Base-by-base conservation (phyloP, 2,797 vertebrate genomes). In the Calcarius lapponicus region DNA sequence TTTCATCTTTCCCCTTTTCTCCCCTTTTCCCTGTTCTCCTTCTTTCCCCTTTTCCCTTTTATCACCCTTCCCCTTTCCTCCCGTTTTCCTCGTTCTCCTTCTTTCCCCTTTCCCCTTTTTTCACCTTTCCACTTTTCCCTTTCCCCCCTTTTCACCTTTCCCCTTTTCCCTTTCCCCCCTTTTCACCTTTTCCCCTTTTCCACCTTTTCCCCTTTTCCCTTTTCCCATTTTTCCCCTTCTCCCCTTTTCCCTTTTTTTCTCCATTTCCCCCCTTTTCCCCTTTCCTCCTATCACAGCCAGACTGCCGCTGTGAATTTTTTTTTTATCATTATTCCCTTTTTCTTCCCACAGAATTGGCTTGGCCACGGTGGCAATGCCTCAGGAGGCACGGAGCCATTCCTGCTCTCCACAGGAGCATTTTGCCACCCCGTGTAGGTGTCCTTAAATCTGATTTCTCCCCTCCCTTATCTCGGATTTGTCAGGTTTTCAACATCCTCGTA, bases 401-500 rank as follows among this genome's bases (percentile, higher is more conserved):
- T 84, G 67, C 82, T 47, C 87, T 85, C 53, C 50, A 60, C 56
- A 70, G 36, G 25, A 92, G 71, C 82, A 19, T 88, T 92, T 20
- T 96, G 82, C 94, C 73, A 78, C 92, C 40, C 90, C 66, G 54
- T 90, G 86, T 72, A 92, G 89, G 87, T 94, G 67, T 83, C 66
- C 42, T 34, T 88, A 88, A 81, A 85, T 82, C 90, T 93, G 76
- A 90, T 92, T 32, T 82, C 58, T 90, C 65, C 66, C 67, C 64
- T 94, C 83, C 34, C n/a, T 81, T 65, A 86, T 15, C 83, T 90
- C 40, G 56, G 80, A 64, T 90, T 80, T 96, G 84, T 89, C 67
- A 95, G 72, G 66, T 96, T 92, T 88, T 92, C 87, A 87, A 67
- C 73, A 84, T 88, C 94, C 80, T 78, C 76, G 86, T 22, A 75